A percentile compares a stretch with the other conserved stretches of the same genome.
These are phyloP conservation scores for Stictonetta naevosa DNA, from an alignment of 2,113 vertebrate species.

Conservation along the genomic window DNA sequence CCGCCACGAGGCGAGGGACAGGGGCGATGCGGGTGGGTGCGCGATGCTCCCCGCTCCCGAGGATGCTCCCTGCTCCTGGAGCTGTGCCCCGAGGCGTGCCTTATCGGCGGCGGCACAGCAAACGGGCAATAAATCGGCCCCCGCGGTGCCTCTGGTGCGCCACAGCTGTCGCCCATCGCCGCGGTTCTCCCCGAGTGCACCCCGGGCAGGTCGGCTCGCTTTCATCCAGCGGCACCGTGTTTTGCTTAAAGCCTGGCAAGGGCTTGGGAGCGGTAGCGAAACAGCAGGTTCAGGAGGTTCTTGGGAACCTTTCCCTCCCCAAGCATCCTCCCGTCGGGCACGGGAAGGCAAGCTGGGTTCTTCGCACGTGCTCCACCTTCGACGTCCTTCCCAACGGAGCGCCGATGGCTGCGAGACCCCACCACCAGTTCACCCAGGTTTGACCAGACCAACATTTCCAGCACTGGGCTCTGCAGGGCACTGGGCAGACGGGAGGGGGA, in stretches of 20 bases:
- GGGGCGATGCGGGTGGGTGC: background rate
- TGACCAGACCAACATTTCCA: no score
- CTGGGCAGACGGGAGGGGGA: background rate
- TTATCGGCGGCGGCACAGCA: background rate
- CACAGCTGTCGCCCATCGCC: background rate
- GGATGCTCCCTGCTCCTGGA: background rate
- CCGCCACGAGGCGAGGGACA: accelerated
- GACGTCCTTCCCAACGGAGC: background rate
- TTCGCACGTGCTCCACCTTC: accelerated
- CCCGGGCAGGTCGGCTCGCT: background rate
- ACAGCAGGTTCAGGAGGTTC: background rate
- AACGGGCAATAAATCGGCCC: background rate
- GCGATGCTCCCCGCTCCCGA: no score
- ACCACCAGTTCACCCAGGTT: accelerated
- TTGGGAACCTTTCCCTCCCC: background rate
- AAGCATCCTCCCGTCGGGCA: accelerated
- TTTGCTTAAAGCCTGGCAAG: background rate
- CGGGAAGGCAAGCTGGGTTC: background rate
- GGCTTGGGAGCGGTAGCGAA: accelerated
- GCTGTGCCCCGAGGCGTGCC: background rate
- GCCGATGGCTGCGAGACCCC: accelerated
- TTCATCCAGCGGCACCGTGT: background rate
- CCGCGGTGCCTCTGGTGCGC: background rate
- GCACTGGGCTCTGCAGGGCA: no score
- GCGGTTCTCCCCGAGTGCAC: background rate